Conservation (phyloP, 2,888 invertebrate species). For the Coleophora flavipennella region DNA sequence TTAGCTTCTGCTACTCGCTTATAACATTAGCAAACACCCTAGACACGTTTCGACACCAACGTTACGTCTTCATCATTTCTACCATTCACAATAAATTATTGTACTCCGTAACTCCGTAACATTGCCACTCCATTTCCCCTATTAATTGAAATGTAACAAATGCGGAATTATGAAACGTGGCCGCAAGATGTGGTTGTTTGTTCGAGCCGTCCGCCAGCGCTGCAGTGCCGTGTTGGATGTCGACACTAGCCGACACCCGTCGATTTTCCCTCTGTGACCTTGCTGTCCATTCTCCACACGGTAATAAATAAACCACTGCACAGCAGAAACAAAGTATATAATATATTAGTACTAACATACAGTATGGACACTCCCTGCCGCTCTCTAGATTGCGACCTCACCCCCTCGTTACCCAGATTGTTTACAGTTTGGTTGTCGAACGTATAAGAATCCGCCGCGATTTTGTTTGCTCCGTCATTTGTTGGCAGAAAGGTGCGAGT, state of each 20-base stretch:
- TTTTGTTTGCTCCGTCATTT: too few relatives aligned
- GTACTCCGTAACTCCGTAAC: not conserved
- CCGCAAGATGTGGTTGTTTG: constrained; percentile 48
- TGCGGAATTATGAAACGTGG: constrained; percentile 43
- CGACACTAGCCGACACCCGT: constrained; percentile 39
- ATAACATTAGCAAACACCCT: constrained; percentile 3
- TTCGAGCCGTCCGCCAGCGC: constrained; percentile 35
- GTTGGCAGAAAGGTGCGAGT: too few relatives aligned
- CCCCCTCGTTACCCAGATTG: too few relatives aligned
- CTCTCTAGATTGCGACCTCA: too few relatives aligned
- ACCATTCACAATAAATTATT: too few relatives aligned
- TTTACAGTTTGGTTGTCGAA: too few relatives aligned
- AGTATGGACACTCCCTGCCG: too few relatives aligned
- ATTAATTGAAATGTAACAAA: constrained; percentile 32
- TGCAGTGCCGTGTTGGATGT: constrained; percentile 24
- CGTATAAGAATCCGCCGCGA: too few relatives aligned
- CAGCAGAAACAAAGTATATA: too few relatives aligned
- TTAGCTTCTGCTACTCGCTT: constrained; percentile 18
- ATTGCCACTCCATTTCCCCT: constrained; percentile 22
- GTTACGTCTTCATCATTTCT: not conserved
- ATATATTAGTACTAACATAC: too few relatives aligned
- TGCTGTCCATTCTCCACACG: constrained; percentile 41
- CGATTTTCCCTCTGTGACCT: constrained; percentile 69
- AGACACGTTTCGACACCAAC: too few relatives aligned
- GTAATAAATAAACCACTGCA: constrained; percentile 38